Evolutionary conservation across 2,888 invertebrate species (phyloP), one percentile per base, ranked within the genome.

Genomic region (Mongoloraphidia duomilia): DNA sequence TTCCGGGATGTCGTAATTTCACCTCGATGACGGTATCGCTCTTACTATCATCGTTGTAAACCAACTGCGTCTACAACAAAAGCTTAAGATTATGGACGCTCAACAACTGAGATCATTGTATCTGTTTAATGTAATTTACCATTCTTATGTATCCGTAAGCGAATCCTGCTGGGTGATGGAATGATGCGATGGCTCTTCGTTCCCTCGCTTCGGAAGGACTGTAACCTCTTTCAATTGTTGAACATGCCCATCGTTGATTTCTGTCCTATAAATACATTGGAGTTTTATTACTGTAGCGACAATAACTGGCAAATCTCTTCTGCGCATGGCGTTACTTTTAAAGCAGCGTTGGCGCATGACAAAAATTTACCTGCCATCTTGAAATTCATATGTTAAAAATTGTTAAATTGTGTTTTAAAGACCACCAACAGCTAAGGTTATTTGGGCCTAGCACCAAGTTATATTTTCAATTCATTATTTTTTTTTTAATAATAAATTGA

Each of bases 21-120:
- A 91, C 81, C 69, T 93, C 90, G n/a, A 95, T 77, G 14, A 84
- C 75, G 0, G 94, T 94, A 58, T 94, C 92, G 61, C 92, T 91
- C 59, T 82, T 74, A 57, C 87, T 85, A 45, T 86, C 87, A 65
- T 92, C 92, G 55, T 73, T 78, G 66, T 92, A 85, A n/a, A 90
- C 73, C 26, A 94, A 72, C 70, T 95, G 94, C 10, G 84, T 84
- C 82, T 82, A 60, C 48, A 71, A 70, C 53, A 51, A 49, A 50
- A 54, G 50, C 35, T 49, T 39, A 47, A 44, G 4, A 38, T 38
- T 12, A 12, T 13, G 9, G 13, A 38, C 12, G 13, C 38, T 8
- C 13, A 10, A 13, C n/a, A 42, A 17, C 14, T 17, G 10, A 10
- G 26, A 2, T 9, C 26, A 46, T 35, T 38, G 37, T 34, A 17